These are phyloP conservation scores for Cynopterus brachyotis DNA, from an alignment of 2,113 vertebrate species.

Conservation along the genomic window DNA sequence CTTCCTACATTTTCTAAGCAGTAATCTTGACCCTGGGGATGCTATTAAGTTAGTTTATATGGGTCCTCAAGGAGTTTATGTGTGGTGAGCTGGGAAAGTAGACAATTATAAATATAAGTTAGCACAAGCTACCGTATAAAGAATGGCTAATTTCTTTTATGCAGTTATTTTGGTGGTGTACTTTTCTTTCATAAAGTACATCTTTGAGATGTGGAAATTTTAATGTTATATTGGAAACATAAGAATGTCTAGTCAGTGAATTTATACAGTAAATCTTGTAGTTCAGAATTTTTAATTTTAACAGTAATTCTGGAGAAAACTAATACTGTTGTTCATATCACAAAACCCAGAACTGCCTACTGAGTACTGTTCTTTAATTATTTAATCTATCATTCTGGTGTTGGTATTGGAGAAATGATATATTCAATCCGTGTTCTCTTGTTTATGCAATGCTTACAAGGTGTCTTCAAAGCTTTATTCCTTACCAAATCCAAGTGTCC, in stretches of 20 bases:
- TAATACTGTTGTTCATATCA: not conserved
- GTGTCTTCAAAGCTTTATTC: conserved; percentile 94
- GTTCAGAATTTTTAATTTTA: not conserved
- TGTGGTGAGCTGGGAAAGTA: not conserved
- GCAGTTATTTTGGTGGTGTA: not conserved
- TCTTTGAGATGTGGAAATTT: conserved; percentile 29
- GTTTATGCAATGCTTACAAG: conserved; percentile 76
- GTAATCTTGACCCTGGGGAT: not conserved
- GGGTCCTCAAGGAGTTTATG: not conserved
- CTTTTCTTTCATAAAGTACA: not conserved
- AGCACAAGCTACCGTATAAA: not conserved
- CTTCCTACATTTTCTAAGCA: not conserved
- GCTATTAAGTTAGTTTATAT: conserved; percentile 4
- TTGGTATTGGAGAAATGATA: not conserved
- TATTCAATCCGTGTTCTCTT: conserved; percentile 14
- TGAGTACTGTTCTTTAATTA: not conserved
- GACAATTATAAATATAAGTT: not conserved
- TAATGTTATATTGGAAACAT: not conserved
- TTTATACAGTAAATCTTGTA: not conserved
- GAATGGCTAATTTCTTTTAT: not conserved
- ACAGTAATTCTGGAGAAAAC: not conserved
- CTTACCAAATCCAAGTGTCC: conserved; percentile 90
- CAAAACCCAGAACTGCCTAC: not conserved
- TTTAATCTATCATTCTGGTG: not conserved
- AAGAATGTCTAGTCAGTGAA: not conserved